Evolutionary conservation across 2,888 invertebrate species (phyloP).

Genomic region (Aphidoletes aphidimyza): DNA sequence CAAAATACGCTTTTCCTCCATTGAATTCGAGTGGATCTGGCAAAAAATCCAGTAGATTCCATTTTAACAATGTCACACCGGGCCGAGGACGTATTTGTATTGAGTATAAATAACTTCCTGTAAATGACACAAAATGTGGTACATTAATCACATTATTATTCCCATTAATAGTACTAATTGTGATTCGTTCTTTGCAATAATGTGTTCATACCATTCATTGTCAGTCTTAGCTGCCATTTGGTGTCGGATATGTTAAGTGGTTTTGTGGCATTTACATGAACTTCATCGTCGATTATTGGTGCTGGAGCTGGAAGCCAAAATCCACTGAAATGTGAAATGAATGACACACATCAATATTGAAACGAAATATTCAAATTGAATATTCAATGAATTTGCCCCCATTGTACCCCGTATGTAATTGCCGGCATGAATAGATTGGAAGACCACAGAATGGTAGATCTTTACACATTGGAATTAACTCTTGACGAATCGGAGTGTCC

Average conservation of each 20-base stretch:
- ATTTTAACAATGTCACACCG: conserved; percentile 59
- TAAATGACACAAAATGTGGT: not conserved
- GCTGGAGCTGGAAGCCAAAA: conserved; percentile 61
- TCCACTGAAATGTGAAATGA: conserved; percentile 58
- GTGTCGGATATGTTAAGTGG: not conserved
- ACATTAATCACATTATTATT: no score
- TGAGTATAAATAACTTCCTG: conserved; percentile 58
- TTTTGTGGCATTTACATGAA: not conserved
- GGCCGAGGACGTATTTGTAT: conserved; percentile 61
- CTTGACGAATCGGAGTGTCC: conserved; percentile 61
- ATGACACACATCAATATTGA: not conserved
- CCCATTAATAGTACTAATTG: not conserved
- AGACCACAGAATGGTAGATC: conserved; percentile 62
- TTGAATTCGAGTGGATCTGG: conserved; percentile 60
- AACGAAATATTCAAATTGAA: not conserved
- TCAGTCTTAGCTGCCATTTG: conserved; percentile 58
- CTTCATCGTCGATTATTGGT: conserved; percentile 60
- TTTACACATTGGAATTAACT: conserved; percentile 61
- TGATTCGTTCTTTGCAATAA: not conserved
- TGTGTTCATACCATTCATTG: conserved; percentile 59
- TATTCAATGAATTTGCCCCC: not conserved
- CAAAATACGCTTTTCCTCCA: conserved; percentile 61
- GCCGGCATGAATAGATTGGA: conserved; percentile 61
- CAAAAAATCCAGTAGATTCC: conserved; percentile 60
- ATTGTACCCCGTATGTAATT: conserved; percentile 60